Evolutionary conservation across 92 coral and sea anemone species (phyloP), one percentile per base, ranked within the genome.

Genomic region (Metridium senile): DNA sequence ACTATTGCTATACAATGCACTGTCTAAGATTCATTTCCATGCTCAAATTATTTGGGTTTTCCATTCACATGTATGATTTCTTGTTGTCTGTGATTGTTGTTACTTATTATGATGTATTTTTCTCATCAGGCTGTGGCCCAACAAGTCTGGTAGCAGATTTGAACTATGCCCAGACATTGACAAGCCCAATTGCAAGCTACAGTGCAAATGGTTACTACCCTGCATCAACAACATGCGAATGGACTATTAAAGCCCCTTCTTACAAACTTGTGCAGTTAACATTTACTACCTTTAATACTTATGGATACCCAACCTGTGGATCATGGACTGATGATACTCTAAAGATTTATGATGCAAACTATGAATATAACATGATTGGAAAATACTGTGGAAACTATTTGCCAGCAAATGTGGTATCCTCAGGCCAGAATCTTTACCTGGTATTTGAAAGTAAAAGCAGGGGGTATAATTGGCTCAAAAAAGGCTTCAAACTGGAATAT

Each of bases 341-440:
- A 16, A 1, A 28, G 43, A 63, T 63, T 63, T 63, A 63, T 63
- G 69, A 63, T 20, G 25, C 69, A 63, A 7, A 4, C 23, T 28
- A 0, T 63, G 39, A 28, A 21, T 28, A 8, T 66, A 76, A 43
- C 19, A 56, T 82, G 35, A 82, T 89, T 49, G 93, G 93, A 26
- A 72, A 30, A 73, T 89, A 81, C 75, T 85, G 93, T 59, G 88
- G 90, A 25, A 71, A 47, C 21, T 77, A 74, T 35, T 33, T 57
- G 25, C 93, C 89, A 31, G 89, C 90, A 22, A 61, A 71, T 49
- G 80, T 84, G 43, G 80, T 78, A 43, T 84, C 84, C 0, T 46
- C 31, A 51, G 70, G 76, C 74, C 33, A 57, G 25, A 78, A 70
- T 26, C 23, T 84, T 28, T 62, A 45, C 26, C 74, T 84, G 33